These are phyloP conservation scores for Pelosia muscerda DNA, from an alignment of 2,888 invertebrate genomes.

Conservation along the genomic window DNA sequence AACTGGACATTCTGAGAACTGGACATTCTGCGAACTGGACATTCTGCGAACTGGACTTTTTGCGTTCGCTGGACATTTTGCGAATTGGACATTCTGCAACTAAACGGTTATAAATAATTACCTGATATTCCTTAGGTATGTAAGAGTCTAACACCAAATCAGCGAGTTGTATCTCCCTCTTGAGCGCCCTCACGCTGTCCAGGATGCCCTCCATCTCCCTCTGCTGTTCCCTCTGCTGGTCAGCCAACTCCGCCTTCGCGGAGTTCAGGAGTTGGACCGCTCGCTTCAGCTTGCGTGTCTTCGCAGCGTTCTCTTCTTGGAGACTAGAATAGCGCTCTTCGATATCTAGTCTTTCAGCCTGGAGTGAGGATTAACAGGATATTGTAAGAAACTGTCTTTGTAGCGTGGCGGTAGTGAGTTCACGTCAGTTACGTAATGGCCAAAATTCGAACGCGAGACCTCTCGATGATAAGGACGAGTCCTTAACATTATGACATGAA, in stretches of 20 bases:
- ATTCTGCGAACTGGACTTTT: too few species aligned
- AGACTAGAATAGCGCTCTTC: slow-evolving; percentile 97
- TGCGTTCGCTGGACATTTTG: too few species aligned
- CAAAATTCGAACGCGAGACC: neutral
- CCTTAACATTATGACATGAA: too few species aligned
- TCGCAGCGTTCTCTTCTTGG: slow-evolving; percentile 97
- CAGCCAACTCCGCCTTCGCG: slow-evolving; percentile 93
- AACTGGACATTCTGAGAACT: too few species aligned
- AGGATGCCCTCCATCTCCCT: slow-evolving; percentile 98
- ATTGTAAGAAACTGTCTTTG: too few species aligned
- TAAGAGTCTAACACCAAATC: slow-evolving; percentile 96
- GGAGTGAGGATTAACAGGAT: neutral
- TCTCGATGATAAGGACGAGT: neutral
- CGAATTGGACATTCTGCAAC: too few species aligned
- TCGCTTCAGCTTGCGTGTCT: slow-evolving; percentile 96
- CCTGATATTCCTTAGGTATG: slow-evolving; percentile 97
- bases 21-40: too few species aligned
- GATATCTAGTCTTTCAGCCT: slow-evolving; percentile 95
- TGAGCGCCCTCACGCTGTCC: slow-evolving; percentile 96
- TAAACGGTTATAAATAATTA: slow-evolving; percentile 63
- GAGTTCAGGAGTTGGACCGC: slow-evolving; percentile 95
- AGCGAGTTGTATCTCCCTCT: slow-evolving; percentile 96
- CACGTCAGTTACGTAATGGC: too few species aligned
- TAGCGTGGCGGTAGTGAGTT: too few species aligned
- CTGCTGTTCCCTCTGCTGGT: slow-evolving; percentile 97